phyloP scores from a whole-genome alignment of 2,797 vertebrate genomes.

The Clamator glandarius region DNA sequence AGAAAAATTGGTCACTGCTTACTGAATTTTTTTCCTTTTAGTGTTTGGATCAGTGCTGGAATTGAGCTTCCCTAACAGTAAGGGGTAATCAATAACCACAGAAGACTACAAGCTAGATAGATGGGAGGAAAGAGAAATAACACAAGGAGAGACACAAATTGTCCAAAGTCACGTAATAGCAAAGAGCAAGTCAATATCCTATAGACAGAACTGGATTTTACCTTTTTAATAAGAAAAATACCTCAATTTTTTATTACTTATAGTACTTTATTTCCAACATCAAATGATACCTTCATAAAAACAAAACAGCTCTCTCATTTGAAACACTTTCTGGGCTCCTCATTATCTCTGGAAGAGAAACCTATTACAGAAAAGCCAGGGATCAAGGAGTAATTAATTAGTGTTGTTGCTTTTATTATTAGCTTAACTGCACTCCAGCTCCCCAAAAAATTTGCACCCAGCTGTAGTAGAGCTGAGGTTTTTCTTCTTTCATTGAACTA shows the following conservation, averaged over 20 bases:
- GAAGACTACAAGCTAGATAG: neutral
- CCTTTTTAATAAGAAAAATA: neutral
- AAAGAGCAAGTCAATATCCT: neutral
- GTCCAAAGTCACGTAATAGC: neutral
- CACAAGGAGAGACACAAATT: neutral
- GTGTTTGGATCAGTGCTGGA: neutral
- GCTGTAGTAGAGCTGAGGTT: neutral
- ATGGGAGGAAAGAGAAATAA: neutral
- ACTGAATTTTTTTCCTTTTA: neutral
- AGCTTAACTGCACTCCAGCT: neutral
- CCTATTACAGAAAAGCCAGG: neutral
- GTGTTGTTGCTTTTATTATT: neutral
- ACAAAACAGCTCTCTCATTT: slow-evolving; percentile 5
- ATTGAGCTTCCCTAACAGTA: neutral
- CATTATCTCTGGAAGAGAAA: neutral
- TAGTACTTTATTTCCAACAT: slow-evolving; percentile 46
- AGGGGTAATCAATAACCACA: neutral
- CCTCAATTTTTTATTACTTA: slow-evolving; percentile 21
- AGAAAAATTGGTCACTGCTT: neutral
- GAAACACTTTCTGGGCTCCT: neutral
- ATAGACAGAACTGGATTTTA: neutral
- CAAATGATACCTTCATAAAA: slow-evolving; percentile 22
- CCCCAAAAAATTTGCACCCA: neutral
- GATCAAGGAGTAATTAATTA: neutral
- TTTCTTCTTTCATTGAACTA: slow-evolving; percentile 3